These are phyloP conservation scores for Thecocarcelia acutangulata DNA, from an alignment of 2,888 invertebrate species.

Conservation along the genomic window DNA sequence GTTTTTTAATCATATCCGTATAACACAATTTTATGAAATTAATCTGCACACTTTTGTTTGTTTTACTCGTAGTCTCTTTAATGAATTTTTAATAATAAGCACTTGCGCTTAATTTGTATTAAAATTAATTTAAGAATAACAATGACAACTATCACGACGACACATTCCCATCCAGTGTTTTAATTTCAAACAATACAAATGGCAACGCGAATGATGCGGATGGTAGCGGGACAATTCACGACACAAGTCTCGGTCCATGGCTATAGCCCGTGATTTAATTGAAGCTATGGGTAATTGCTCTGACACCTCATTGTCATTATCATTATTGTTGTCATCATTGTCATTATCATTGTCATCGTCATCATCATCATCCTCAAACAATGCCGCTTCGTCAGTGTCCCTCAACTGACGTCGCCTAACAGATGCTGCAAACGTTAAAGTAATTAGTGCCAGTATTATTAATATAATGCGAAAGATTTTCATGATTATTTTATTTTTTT, in stretches of 20 bases:
- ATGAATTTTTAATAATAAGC: too few species aligned
- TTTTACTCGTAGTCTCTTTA: background rate
- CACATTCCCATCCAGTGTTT: conserved; percentile 80
- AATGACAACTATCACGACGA: conserved; percentile 77
- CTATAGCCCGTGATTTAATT: conserved; percentile 77
- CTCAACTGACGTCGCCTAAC: conserved; percentile 35
- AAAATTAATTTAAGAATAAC: conserved; percentile 74
- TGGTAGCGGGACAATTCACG: conserved; percentile 75
- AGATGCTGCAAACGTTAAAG: conserved; percentile 20
- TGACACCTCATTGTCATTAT: conserved; percentile 36
- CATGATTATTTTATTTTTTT: conserved; percentile 43
- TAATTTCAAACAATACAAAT: conserved; percentile 77
- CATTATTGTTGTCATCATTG: conserved; percentile 25
- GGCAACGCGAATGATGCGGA: conserved; percentile 78
- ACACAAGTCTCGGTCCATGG: conserved; percentile 77
- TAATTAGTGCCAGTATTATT: conserved; percentile 46
- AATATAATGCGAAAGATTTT: conserved; percentile 52
- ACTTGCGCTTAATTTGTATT: conserved; percentile 5
- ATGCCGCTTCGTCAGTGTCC: conserved; percentile 28
- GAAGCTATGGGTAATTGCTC: conserved; percentile 72
- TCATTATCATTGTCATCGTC: conserved; percentile 5
- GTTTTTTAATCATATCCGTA: too few species aligned
- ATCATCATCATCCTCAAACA: background rate
- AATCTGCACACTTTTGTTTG: background rate
- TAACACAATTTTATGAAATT: too few species aligned